Evolutionary conservation across 2,888 invertebrate species (phyloP).

Genomic region (Acleris literana): DNA sequence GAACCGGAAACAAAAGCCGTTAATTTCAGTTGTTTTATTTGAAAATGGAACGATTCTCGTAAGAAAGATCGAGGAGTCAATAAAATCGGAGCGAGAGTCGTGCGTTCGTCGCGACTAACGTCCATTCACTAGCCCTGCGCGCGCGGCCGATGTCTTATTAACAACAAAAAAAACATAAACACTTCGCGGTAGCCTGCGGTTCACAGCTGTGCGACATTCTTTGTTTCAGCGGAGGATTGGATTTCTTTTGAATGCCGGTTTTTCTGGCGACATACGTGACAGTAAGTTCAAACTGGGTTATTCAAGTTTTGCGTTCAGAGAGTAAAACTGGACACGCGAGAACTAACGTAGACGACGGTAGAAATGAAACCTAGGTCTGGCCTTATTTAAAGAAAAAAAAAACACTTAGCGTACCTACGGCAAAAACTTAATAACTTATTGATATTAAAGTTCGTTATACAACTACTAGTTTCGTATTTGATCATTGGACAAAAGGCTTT

Average conservation of each 20-base stretch:
- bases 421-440: too few relatives aligned
- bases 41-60: conserved; percentile 15
- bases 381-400: too few relatives aligned
- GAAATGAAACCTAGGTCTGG: too few relatives aligned
- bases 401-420: too few relatives aligned
- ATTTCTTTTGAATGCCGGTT: conserved; percentile 1
- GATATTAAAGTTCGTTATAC: too few relatives aligned
- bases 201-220: conserved; percentile 21
- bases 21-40: neutral
- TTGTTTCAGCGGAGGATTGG: conserved; percentile 4
- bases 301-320: too few relatives aligned
- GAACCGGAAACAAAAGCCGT: neutral
- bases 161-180: conserved; percentile 39
- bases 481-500: too few relatives aligned
- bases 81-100: conserved; percentile 18
- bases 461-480: too few relatives aligned
- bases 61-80: conserved; percentile 18
- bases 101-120: conserved; percentile 27
- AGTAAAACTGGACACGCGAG: too few relatives aligned
- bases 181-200: conserved; percentile 13
- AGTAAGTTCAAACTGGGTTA: too few relatives aligned
- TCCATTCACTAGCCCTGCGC: conserved; percentile 39
- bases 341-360: too few relatives aligned
- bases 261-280: neutral
- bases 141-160: conserved; percentile 29